These are phyloP conservation scores for Nomada fucata DNA, from an alignment of 2,888 invertebrate genomes.

Conservation along the genomic window DNA sequence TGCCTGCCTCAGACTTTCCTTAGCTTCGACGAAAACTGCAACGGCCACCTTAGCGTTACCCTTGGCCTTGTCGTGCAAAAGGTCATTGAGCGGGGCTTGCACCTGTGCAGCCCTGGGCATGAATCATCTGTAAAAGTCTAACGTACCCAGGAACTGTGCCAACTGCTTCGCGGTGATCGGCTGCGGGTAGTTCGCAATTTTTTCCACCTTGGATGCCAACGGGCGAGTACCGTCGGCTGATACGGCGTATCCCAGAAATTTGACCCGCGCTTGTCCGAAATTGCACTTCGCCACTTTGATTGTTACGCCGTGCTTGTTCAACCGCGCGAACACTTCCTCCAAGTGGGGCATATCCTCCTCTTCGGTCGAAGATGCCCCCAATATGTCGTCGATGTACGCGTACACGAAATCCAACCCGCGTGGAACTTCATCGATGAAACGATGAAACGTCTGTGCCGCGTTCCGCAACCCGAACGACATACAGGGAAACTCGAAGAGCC, in stretches of 20 bases:
- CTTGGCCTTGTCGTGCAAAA: not conserved
- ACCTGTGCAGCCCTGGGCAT: slow-evolving; percentile 8
- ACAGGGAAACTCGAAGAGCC: too few relatives aligned
- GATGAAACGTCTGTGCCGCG: too few relatives aligned
- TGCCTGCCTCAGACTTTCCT: not conserved
- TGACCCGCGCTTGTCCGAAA: not conserved
- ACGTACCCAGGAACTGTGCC: slow-evolving; percentile 9
- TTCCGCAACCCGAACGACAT: too few relatives aligned
- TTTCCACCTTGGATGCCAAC: not conserved
- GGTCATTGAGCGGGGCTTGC: slow-evolving; percentile 6
- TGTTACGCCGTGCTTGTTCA: not conserved
- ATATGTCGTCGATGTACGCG: not conserved
- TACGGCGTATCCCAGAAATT: not conserved
- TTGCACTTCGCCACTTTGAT: not conserved
- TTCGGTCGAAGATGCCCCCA: not conserved
- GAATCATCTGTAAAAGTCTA: slow-evolving; percentile 5
- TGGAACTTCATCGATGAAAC: not conserved
- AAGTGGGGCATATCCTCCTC: not conserved
- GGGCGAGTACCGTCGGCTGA: not conserved
- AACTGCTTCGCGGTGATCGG: slow-evolving; percentile 6
- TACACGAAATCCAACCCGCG: not conserved
- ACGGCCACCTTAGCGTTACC: not conserved
- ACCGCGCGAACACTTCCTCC: not conserved
- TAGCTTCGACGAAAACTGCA: not conserved
- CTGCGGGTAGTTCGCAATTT: not conserved